Conservation (phyloP, 2,113 vertebrate species). For the Carassius auratus region DNA sequence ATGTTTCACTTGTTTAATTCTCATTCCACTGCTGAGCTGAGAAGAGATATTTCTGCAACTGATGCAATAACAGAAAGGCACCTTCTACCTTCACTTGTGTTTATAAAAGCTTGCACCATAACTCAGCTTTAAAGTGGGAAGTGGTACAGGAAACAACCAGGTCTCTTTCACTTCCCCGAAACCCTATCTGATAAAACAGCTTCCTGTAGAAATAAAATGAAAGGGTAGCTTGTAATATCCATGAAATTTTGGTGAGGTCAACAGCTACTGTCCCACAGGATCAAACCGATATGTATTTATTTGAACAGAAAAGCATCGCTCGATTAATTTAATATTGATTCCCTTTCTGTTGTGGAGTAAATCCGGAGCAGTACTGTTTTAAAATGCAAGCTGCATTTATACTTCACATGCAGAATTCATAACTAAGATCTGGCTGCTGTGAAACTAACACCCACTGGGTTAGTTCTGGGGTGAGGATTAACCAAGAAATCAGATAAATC, state of each 20-base stretch:
- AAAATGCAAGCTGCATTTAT: background rate
- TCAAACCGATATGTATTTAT: background rate
- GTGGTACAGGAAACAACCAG: conserved; percentile 1
- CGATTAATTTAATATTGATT: conserved; percentile 9
- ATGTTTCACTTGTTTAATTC: conserved; percentile 55
- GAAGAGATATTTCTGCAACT: background rate
- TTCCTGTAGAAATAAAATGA: background rate
- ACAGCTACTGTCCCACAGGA: background rate
- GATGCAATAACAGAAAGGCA: conserved; percentile 45
- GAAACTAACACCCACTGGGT: conserved; percentile 70
- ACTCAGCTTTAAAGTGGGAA: conserved; percentile 3
- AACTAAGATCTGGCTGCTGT: conserved; percentile 51
- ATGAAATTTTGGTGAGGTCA: background rate
- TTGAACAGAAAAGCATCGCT: background rate
- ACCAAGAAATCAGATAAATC: conserved; percentile 40
- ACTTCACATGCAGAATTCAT: conserved; percentile 50
- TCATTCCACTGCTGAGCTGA: background rate
- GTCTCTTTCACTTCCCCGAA: background rate
- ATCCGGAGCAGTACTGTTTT: background rate
- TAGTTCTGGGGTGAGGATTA: conserved; percentile 69
- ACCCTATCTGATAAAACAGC: conserved; percentile 4
- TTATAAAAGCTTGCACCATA: background rate
- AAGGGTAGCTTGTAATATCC: background rate
- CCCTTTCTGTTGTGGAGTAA: background rate
- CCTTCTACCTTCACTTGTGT: background rate